phyloP scores from a whole-genome alignment of 2,888 invertebrate species.

The Drosophila mercatorum region DNA sequence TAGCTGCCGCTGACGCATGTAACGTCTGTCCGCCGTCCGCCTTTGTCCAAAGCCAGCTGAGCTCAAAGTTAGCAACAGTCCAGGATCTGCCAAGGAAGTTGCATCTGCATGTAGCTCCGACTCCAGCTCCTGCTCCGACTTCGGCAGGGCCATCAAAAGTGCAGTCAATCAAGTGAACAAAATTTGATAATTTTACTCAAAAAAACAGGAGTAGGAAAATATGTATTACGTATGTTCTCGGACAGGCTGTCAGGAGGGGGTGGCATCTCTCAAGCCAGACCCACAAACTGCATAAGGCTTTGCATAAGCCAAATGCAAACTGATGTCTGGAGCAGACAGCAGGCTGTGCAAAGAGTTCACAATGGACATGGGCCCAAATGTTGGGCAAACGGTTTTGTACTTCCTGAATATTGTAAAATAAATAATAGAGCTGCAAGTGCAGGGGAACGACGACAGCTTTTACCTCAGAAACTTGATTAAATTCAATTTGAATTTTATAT shows the following conservation, averaged over 20 bases:
- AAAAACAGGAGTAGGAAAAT: constrained; percentile 15
- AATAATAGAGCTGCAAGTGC: constrained; percentile 9
- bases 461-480: constrained; percentile 3
- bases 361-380: constrained; percentile 4
- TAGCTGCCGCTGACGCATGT: constrained; percentile 24
- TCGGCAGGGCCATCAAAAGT: constrained; percentile 64
- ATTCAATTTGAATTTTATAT: background rate
- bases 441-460: background rate
- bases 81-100: background rate
- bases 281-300: background rate
- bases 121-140: background rate
- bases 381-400: background rate
- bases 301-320: background rate
- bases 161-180: constrained; percentile 75
- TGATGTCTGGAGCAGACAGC: constrained; percentile 25
- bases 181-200: constrained; percentile 61
- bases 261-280: background rate
- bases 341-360: constrained; percentile 9
- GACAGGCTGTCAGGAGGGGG: background rate
- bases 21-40: constrained; percentile 8
- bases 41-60: background rate
- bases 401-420: constrained; percentile 17
- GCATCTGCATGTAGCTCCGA: constrained; percentile 38
- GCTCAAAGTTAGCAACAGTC: constrained; percentile 12
- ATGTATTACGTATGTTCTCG: constrained; percentile 8